A percentile compares a stretch with the other conserved stretches of the same genome.
phyloP scores from a whole-genome alignment of 2,888 invertebrate genomes.

The Diarsia rubi region DNA sequence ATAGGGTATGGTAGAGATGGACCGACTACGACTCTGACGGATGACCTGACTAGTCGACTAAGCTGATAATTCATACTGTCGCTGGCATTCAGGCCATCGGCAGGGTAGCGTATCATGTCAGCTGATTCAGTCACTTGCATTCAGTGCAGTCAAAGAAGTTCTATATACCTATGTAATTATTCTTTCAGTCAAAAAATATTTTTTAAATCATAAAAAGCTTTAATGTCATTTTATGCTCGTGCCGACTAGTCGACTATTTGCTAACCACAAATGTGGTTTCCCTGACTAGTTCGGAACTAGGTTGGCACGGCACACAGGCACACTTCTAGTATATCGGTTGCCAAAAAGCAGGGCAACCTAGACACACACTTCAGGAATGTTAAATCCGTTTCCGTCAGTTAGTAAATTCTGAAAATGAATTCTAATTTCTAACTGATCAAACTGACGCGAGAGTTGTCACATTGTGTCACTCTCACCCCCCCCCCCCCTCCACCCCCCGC shows the following conservation, averaged over 20 bases:
- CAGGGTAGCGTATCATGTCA: too few relatives aligned
- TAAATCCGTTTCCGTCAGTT: neutral
- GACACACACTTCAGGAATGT: neutral
- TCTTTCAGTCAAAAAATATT: too few relatives aligned
- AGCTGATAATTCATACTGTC: too few relatives aligned
- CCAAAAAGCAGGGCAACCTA: neutral
- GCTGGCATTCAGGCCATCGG: too few relatives aligned
- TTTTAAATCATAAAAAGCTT: too few relatives aligned
- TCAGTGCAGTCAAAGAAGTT: neutral
- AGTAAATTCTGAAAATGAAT: constrained; percentile 15
- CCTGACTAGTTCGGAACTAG: neutral
- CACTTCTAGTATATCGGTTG: neutral
- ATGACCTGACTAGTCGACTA: too few relatives aligned
- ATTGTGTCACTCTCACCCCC: neutral
- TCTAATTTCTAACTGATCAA: neutral
- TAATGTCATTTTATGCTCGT: neutral
- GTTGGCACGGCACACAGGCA: too few relatives aligned
- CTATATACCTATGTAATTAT: too few relatives aligned
- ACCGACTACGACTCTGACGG: too few relatives aligned
- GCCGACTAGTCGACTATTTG: neutral
- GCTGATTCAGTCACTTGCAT: neutral
- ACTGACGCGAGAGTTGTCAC: constrained; percentile 28
- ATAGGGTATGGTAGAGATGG: neutral
- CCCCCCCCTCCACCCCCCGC: neutral
- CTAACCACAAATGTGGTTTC: neutral